Evolutionary conservation across 1,140 invertebrate genomes (phyloP), one percentile per base, ranked within the genome.

Genomic region (Macrotrachela quadricornifera): DNA sequence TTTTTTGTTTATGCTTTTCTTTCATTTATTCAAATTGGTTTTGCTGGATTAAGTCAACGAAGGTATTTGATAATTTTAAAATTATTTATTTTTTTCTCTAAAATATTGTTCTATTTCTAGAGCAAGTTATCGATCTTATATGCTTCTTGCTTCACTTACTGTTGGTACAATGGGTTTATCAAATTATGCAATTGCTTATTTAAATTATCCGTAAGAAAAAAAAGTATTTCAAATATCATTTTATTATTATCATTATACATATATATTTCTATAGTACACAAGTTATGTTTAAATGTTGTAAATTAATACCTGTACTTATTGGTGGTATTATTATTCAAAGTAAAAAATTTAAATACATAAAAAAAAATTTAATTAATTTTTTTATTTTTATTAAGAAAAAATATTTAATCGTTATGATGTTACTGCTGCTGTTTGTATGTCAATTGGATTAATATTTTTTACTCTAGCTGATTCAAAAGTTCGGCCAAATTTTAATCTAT

Each of bases 271-370:
- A 4, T 30, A 30, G 21, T 17, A 71, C 69, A 17, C 67, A 71
- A 56, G 67, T 69, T 17, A 69, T 70, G 30, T 70, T 71, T 56
- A 71, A 71, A 70, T 91, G 86, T 64, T 95, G 90, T 64, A 95
- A 95, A 71, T 74, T 95, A 0, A 87, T 94, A 60, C 90, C 90
- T 4, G 87, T 92, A 0, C 75, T 94, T 59, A 78, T 88, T 56
- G 87, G 87, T 45, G 83, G 85, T 57, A 81, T 91, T 58, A 59
- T 92, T 17, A 91, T 94, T 63, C 81, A 91, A 73, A 78, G 80
- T 59, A 58, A 54, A 46, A 56, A 15, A 14, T 38, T 15, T 44
- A n/a, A 15, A n/a, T 15, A 48, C 9, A 44, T 44, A 15, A 15
- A 15, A n/a, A 44, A 44, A 9, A 6, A 4, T 44, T n/a, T 2